phyloP scores from a whole-genome alignment of 2,888 invertebrate species.

The Clitarchus hookeri region DNA sequence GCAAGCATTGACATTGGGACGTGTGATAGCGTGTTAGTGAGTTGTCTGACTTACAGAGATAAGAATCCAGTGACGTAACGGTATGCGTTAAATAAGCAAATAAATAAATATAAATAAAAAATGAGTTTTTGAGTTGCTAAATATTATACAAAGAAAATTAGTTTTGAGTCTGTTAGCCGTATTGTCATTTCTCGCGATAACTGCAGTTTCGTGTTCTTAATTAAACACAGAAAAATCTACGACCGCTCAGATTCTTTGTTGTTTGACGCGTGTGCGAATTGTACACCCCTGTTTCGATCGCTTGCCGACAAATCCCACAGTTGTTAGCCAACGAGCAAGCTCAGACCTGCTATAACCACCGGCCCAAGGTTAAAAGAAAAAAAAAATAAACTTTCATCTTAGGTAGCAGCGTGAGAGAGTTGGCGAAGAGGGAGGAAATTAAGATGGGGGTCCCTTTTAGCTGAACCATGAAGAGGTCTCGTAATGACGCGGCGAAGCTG shows the following conservation, averaged over 20 bases:
- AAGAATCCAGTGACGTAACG: no score
- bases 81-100: no score
- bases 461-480: background rate
- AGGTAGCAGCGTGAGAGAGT: background rate
- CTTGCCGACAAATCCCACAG: background rate
- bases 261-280: background rate
- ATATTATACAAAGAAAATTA: no score
- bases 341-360: background rate
- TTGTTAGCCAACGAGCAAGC: background rate
- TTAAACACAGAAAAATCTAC: no score
- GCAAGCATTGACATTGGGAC: no score
- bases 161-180: no score
- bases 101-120: no score
- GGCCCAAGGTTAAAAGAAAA: background rate
- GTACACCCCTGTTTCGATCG: background rate
- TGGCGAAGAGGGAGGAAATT: background rate
- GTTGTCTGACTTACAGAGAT: no score
- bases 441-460: background rate
- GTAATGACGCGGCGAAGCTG: background rate
- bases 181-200: no score
- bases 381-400: background rate
- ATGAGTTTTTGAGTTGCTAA: no score
- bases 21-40: no score
- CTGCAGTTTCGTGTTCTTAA: no score
- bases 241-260: background rate